Conservation (phyloP, 2,797 vertebrate species). For the Pygocentrus nattereri region DNA sequence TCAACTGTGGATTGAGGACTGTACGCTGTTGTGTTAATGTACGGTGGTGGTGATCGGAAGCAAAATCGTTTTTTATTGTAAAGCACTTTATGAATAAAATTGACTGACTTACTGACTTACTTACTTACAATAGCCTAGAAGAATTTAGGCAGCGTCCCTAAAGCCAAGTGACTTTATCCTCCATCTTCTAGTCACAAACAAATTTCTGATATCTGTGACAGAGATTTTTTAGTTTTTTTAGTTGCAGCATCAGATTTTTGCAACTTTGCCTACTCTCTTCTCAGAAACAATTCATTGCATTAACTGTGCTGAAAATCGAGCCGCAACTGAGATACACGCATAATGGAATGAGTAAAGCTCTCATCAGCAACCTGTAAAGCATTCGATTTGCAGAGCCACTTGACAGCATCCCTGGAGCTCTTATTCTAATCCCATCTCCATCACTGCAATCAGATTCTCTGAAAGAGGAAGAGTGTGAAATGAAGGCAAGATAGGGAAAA, state of each 20-base stretch:
- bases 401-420: neutral
- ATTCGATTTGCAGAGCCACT: slow-evolving; percentile 4
- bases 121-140: too few species aligned
- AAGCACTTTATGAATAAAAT: too few species aligned
- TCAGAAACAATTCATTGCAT: neutral
- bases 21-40: too few species aligned
- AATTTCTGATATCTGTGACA: too few species aligned
- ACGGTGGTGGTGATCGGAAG: too few species aligned
- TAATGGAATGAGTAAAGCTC: neutral
- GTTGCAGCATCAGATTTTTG: neutral
- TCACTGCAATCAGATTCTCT: slow-evolving; percentile 3
- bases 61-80: too few species aligned
- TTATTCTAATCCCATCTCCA: slow-evolving; percentile 16
- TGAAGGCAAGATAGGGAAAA: slow-evolving; percentile 15
- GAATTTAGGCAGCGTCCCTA: too few species aligned
- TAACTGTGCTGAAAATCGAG: neutral
- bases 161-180: too few species aligned
- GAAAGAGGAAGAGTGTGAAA: slow-evolving; percentile 1
- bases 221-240: too few species aligned
- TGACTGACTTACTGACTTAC: too few species aligned
- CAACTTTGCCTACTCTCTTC: neutral
- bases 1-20: too few species aligned
- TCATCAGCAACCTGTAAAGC: neutral
- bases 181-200: too few species aligned
- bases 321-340: neutral